Conservation (phyloP, 2,888 invertebrate species). For the Microchrysa polita region DNA sequence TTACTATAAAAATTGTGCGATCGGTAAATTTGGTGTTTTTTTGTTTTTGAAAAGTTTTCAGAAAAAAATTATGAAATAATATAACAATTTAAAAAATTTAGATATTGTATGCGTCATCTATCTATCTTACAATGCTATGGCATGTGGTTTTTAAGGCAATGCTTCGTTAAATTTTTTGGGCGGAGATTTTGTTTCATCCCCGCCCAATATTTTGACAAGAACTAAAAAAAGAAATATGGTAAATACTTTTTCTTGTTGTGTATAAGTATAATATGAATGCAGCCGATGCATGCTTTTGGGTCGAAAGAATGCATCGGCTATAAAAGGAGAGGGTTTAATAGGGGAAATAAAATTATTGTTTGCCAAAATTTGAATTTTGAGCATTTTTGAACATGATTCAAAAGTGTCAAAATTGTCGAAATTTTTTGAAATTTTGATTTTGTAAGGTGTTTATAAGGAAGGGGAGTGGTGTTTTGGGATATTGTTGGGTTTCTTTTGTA, state of each 20-base stretch:
- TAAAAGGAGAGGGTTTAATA: not conserved
- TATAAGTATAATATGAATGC: not conserved
- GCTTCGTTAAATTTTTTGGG: constrained; percentile 22
- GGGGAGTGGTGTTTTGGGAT: too few species aligned
- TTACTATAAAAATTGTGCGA: constrained; percentile 37
- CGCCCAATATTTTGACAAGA: too few species aligned
- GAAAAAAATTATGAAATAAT: too few species aligned
- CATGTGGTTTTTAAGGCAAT: constrained; percentile 34
- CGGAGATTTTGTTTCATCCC: not conserved
- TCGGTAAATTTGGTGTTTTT: not conserved
- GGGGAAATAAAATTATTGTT: not conserved
- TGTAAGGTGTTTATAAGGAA: too few species aligned
- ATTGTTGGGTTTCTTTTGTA: not conserved
- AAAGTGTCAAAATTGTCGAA: too few species aligned
- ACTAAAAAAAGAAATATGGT: not conserved
- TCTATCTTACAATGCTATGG: constrained; percentile 39
- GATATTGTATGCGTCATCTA: not conserved
- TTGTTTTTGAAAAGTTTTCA: too few species aligned
- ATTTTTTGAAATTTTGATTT: too few species aligned
- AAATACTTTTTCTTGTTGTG: not conserved
- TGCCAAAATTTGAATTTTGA: too few species aligned
- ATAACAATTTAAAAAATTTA: not conserved
- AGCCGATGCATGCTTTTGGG: not conserved
- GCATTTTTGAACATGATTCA: too few species aligned
- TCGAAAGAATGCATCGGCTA: constrained; percentile 4